These are phyloP conservation scores for Colinus virginianus DNA, from an alignment of 2,113 vertebrate genomes.

Conservation along the genomic window DNA sequence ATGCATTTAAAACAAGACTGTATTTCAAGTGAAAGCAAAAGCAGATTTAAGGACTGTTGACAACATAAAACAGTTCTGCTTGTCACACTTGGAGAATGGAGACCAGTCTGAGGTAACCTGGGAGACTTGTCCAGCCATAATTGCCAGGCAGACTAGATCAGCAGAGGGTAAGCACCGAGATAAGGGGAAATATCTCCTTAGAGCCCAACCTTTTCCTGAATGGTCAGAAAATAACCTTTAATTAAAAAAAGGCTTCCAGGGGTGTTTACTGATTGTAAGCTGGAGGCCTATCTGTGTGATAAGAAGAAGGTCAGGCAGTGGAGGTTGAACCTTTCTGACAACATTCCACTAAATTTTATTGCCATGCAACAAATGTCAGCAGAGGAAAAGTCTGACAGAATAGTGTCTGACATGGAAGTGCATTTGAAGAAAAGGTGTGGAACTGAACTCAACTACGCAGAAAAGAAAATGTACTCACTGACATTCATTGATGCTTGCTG, in stretches of 20 bases:
- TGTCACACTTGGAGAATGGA: not conserved
- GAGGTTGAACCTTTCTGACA: too few relatives aligned
- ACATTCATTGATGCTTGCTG: too few relatives aligned
- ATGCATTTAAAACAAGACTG: not conserved
- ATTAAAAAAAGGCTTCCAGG: not conserved
- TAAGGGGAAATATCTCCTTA: not conserved
- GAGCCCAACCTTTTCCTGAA: not conserved
- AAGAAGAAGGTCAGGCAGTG: not conserved
- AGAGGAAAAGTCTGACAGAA: too few relatives aligned
- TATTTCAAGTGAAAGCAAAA: not conserved
- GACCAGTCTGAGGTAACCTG: not conserved
- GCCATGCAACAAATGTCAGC: too few relatives aligned
- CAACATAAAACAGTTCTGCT: not conserved
- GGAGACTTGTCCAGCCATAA: not conserved
- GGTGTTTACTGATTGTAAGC: not conserved
- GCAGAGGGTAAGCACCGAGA: not conserved
- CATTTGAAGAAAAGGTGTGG: too few relatives aligned
- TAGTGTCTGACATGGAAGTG: too few relatives aligned
- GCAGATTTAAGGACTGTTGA: not conserved
- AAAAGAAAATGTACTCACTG: too few relatives aligned
- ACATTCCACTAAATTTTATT: too few relatives aligned
- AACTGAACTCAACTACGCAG: too few relatives aligned
- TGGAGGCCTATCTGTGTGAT: not conserved
- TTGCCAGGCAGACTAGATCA: not conserved
- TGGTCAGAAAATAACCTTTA: conserved; percentile 36